These are phyloP conservation scores for Melanogrammus aeglefinus DNA, from an alignment of 2,797 vertebrate species.

Conservation along the genomic window DNA sequence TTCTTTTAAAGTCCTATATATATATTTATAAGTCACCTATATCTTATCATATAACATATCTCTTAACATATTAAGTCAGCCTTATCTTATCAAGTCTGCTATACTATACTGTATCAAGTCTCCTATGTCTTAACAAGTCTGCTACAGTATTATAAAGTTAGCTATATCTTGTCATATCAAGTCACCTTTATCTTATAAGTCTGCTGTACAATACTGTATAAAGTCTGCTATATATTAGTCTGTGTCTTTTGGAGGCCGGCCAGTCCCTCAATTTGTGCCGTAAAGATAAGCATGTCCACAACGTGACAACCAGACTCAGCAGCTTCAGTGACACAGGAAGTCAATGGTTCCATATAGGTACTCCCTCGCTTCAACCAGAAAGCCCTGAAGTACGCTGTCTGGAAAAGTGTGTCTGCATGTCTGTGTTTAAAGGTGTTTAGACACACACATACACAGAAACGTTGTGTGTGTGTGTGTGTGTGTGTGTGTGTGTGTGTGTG, in stretches of 20 bases:
- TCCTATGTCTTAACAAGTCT: not conserved
- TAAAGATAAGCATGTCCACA: not conserved
- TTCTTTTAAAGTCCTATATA: not conserved
- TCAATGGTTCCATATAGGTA: constrained; percentile 42
- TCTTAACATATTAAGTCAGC: no score
- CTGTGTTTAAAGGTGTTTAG: not conserved
- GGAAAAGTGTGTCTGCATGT: constrained; percentile 7
- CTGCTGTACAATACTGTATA: no score
- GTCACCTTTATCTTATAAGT: no score
- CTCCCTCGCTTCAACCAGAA: constrained; percentile 20
- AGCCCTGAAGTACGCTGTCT: constrained; percentile 41
- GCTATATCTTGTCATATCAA: no score
- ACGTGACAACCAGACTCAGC: not conserved
- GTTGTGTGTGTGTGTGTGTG: constrained; percentile 3
- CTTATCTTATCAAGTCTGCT: no score
- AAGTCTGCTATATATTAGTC: no score
- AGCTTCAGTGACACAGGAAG: constrained; percentile 9
- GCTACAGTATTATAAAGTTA: not conserved
- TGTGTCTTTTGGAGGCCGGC: no score
- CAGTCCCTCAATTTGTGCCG: not conserved
- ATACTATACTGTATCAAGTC: no score
- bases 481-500: constrained; percentile 5
- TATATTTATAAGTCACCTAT: not conserved
- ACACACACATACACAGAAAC: not conserved
- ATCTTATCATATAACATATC: not conserved